Evolutionary conservation across 53 echinoderm and acorn worm species (phyloP), one percentile per base, ranked within the genome.

Genomic region (Arbacia lixula): DNA sequence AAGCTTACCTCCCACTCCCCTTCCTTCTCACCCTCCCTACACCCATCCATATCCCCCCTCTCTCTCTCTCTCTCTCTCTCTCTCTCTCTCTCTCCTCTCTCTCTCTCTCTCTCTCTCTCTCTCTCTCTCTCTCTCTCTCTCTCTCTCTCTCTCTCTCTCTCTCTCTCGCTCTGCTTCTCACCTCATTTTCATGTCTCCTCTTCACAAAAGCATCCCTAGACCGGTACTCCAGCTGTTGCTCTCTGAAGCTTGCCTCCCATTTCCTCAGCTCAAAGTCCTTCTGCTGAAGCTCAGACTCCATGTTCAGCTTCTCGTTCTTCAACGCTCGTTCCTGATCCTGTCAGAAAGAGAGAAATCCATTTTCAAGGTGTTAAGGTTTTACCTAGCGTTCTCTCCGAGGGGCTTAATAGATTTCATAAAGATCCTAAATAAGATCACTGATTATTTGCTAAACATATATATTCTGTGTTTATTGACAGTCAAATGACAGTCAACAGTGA

Each of bases 231-330:
- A 96, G 83, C 66, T 91, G 87, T 57, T 93, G 93, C 79, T 96
- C 96, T 32, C 91, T 83, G 84, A 89, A 94, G 61, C 90, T 91
- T n/a, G 89, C 92, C 66, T 96, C 93, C 96, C 96, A 96, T 35
- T 89, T 85, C 38, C 93, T 86, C 39, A 91, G 90, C 60, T 93
- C 85, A 12, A 91, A 77, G 87, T 99, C 94, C 53, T 99, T 99
- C 76, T 90, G 90, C 66, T 91, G 86, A 53, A 99, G 63, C 76
- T 99, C 99, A 4, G 86, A 36, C 66, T 99, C 90, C 0, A 99
- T 87, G 34, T 80, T 53, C n/a, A 86, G 88, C 49, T 94, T 94
- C 74, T 99, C 99, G 8, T 77, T 32, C 41, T 90, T 42, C 60
- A 99, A 88, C 30, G 89, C 86, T 22, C 85, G 80, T 40, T 95